These are phyloP conservation scores for Trissolcus japonicus DNA, from an alignment of 2,888 invertebrate species.

Conservation along the genomic window DNA sequence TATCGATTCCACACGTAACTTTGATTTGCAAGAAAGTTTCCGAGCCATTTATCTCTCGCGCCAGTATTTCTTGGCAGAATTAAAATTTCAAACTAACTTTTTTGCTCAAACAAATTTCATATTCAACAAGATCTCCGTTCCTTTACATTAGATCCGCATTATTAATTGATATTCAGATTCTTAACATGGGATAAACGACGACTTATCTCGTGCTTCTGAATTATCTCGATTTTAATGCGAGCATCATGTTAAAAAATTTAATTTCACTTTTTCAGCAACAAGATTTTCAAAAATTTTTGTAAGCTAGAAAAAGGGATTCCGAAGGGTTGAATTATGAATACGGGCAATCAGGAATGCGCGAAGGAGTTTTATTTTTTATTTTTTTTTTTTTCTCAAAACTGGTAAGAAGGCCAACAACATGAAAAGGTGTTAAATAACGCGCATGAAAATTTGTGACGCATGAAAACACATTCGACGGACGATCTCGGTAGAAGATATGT, in stretches of 20 bases:
- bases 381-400: neutral
- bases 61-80: conserved; percentile 16
- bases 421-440: conserved; percentile 41
- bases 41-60: conserved; percentile 12
- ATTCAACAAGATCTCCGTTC: too few species aligned
- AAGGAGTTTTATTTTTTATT: too few species aligned
- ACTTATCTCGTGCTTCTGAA: too few species aligned
- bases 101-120: too few species aligned
- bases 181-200: too few species aligned
- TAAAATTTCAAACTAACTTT: conserved; percentile 14
- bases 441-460: conserved; percentile 32
- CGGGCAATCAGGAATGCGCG: neutral
- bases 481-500: conserved; percentile 28
- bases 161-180: too few species aligned
- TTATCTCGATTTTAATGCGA: too few species aligned
- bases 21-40: conserved; percentile 5
- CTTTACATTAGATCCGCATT: too few species aligned
- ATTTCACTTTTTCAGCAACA: neutral
- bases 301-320: too few species aligned
- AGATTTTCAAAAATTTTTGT: neutral
- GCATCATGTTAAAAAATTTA: too few species aligned
- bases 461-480: conserved; percentile 43
- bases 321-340: neutral
- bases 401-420: conserved; percentile 16
- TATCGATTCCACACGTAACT: too few species aligned